Conservation (phyloP, 2,888 invertebrate genomes). For the Cabera pusaria region DNA sequence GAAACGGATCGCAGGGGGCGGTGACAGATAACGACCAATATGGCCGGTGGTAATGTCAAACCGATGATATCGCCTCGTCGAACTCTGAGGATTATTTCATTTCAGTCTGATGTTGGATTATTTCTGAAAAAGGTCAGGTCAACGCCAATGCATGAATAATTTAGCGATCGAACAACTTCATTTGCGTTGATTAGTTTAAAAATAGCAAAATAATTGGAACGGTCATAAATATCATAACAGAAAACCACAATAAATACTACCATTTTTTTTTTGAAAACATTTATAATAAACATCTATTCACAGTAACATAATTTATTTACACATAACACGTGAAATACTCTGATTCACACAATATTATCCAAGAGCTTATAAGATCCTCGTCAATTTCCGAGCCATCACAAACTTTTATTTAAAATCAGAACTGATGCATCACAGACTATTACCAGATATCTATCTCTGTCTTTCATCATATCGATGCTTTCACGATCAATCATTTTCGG, state of each 20-base stretch:
- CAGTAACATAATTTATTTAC: too few relatives aligned
- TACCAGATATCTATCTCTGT: conserved; percentile 59
- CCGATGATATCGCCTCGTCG: conserved; percentile 49
- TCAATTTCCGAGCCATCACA: conserved; percentile 20
- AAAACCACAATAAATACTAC: too few relatives aligned
- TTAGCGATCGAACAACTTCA: too few relatives aligned
- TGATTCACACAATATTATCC: too few relatives aligned
- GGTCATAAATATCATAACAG: conserved; percentile 2
- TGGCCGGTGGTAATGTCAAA: conserved; percentile 69
- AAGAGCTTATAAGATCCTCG: too few relatives aligned
- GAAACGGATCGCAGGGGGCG: conserved; percentile 78
- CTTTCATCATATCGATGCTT: conserved; percentile 68
- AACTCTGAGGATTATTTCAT: conserved; percentile 33
- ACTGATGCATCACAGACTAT: conserved; percentile 40
- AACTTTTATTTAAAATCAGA: conserved; percentile 26
- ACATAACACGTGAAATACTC: too few relatives aligned
- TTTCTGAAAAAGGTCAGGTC: conserved; percentile 16
- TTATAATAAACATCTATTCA: too few relatives aligned
- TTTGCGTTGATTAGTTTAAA: too few relatives aligned
- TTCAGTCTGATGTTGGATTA: conserved; percentile 20
- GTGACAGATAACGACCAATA: conserved; percentile 78
- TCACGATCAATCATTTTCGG: conserved; percentile 75
- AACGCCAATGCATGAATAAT: conserved; percentile 3
- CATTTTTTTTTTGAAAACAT: too few relatives aligned
- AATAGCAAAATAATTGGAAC: too few relatives aligned